Evolutionary conservation across 2,797 vertebrate species (phyloP).

Genomic region (Kryptolebias ocellatus): DNA sequence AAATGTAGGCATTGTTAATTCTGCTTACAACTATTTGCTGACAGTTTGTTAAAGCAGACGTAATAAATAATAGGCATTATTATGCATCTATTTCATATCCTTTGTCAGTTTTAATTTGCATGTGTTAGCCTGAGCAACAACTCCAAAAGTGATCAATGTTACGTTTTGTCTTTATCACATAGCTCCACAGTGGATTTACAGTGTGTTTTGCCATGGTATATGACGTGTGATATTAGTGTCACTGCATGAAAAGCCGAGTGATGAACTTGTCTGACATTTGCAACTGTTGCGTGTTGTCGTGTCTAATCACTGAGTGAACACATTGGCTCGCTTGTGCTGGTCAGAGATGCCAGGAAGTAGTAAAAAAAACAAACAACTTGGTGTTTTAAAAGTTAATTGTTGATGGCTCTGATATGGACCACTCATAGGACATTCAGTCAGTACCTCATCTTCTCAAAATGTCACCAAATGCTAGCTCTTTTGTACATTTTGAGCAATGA

Average conservation of each 20-base stretch:
- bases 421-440: conserved; percentile 44
- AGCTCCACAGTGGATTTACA: conserved; percentile 14
- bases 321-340: conserved; percentile 56
- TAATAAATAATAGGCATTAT: background rate
- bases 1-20: background rate
- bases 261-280: conserved; percentile 75
- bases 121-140: background rate
- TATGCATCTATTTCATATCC: conserved; percentile 1
- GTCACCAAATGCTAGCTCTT: conserved; percentile 74
- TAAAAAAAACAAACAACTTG: conserved; percentile 62
- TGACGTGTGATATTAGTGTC: conserved; percentile 50
- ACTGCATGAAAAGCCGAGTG: conserved; percentile 49
- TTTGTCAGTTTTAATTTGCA: conserved; percentile 1
- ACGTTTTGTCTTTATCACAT: too few relatives aligned
- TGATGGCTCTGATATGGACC: conserved; percentile 74
- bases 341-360: conserved; percentile 60
- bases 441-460: conserved; percentile 72
- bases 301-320: conserved; percentile 76
- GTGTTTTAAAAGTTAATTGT: conserved; percentile 75
- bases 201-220: conserved; percentile 35
- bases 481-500: conserved; percentile 60
- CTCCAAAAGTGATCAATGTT: conserved; percentile 12
- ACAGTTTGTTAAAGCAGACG: background rate
- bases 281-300: conserved; percentile 53
- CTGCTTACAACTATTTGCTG: background rate